Evolutionary conservation across 2,797 vertebrate genomes (phyloP).

Genomic region (Coccyzus lansbergi): DNA sequence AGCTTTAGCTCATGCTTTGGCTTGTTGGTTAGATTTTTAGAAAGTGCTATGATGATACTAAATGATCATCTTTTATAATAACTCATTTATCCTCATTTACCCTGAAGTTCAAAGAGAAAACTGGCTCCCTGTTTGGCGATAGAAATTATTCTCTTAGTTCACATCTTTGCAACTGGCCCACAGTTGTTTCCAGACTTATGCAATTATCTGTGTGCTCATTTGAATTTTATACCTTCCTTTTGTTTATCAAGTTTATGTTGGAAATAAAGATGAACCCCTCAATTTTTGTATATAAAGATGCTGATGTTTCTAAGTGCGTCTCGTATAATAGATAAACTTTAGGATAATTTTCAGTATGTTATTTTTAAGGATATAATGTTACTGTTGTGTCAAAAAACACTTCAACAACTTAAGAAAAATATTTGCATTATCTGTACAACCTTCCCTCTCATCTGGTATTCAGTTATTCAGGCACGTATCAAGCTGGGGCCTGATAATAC

Average conservation of each 20-base stretch:
- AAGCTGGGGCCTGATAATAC: constrained; percentile 55
- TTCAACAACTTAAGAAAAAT: constrained; percentile 24
- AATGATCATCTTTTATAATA: constrained; percentile 37
- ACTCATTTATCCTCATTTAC: constrained; percentile 52
- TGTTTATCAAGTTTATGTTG: neutral
- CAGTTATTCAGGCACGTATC: neutral
- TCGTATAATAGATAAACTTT: neutral
- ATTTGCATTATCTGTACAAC: constrained; percentile 12
- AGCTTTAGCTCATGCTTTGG: constrained; percentile 51
- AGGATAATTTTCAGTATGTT: neutral
- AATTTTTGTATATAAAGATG: neutral
- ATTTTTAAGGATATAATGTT: neutral
- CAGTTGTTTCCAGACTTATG: constrained; percentile 9
- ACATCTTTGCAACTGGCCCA: constrained; percentile 45
- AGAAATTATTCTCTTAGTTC: constrained; percentile 44
- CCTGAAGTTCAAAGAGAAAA: constrained; percentile 60
- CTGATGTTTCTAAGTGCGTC: neutral
- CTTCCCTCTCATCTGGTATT: constrained; percentile 21
- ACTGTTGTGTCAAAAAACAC: constrained; percentile 1
- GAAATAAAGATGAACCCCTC: neutral
- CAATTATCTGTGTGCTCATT: neutral
- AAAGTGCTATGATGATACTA: constrained; percentile 25
- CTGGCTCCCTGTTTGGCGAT: constrained; percentile 38
- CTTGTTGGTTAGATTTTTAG: constrained; percentile 61
- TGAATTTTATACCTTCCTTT: neutral